phyloP scores from a whole-genome alignment of 2,888 invertebrate genomes.

The Cistogaster globosa region DNA sequence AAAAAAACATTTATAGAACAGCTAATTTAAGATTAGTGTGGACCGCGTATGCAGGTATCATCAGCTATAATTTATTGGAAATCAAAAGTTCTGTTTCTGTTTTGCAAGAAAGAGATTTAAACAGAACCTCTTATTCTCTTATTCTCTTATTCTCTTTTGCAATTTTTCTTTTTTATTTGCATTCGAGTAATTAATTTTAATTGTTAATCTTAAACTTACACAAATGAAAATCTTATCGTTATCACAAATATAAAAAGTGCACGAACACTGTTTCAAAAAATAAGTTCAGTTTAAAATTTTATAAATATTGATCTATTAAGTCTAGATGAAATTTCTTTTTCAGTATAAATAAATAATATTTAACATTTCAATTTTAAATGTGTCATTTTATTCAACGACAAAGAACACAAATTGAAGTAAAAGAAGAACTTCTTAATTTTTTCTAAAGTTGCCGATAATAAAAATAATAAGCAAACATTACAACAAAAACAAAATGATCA shows the following conservation, averaged over 20 bases:
- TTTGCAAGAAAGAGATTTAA: too few species aligned
- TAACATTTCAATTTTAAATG: constrained; percentile 49
- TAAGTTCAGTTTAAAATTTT: constrained; percentile 35
- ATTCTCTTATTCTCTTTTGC: too few species aligned
- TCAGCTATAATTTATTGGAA: too few species aligned
- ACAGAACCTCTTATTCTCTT: too few species aligned
- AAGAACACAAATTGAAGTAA: constrained; percentile 22
- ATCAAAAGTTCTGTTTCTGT: too few species aligned
- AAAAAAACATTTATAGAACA: too few species aligned
- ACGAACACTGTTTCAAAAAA: neutral
- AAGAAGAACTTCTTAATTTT: neutral
- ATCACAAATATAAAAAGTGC: constrained; percentile 6
- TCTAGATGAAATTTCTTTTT: constrained; percentile 37
- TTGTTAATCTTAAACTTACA: neutral
- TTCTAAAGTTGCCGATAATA: neutral
- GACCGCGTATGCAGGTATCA: too few species aligned
- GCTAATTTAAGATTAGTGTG: too few species aligned
- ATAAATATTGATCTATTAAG: constrained; percentile 27
- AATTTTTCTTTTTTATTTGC: neutral
- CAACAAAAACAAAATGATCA: constrained; percentile 8
- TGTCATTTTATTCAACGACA: constrained; percentile 42
- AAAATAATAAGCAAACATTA: neutral
- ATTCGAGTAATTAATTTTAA: too few species aligned
- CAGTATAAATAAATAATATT: constrained; percentile 50
- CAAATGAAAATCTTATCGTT: constrained; percentile 27